Percentiles rank a stretch among this genome's conserved stretches.
Evolutionary conservation across 2,113 vertebrate genomes (phyloP).

Genomic region (Galbula dea): DNA sequence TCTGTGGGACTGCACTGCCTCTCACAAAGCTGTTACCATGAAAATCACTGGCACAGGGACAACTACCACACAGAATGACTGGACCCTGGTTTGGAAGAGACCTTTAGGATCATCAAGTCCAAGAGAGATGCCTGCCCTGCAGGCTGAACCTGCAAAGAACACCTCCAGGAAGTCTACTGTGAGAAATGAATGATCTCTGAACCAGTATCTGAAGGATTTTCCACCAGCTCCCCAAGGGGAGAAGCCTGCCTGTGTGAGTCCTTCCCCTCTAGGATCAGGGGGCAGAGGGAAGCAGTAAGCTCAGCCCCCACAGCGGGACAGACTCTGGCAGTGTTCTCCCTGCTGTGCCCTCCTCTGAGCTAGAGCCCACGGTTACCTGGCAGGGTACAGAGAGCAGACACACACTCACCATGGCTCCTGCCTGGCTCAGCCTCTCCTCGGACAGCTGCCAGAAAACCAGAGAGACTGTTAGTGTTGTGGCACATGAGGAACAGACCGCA

Average conservation of each 20-base stretch:
- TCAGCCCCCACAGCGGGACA: not conserved
- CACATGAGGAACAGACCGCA: not conserved
- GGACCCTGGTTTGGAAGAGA: no score
- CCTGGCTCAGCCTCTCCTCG: not conserved
- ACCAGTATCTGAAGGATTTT: not conserved
- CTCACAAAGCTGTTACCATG: not conserved
- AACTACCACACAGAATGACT: not conserved
- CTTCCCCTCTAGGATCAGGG: not conserved
- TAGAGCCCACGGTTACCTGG: not conserved
- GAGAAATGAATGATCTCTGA: not conserved
- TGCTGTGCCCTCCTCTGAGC: not conserved
- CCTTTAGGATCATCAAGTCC: no score
- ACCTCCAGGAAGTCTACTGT: not conserved
- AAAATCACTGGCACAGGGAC: not conserved
- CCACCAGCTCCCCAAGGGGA: not conserved
- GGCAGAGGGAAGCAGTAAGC: not conserved
- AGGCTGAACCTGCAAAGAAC: not conserved
- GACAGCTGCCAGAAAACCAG: conserved; percentile 18
- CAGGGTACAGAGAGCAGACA: not conserved
- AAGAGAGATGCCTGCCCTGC: not conserved
- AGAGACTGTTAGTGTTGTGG: not conserved
- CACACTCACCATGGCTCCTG: conserved; percentile 34
- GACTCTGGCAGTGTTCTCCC: not conserved
- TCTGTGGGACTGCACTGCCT: not conserved
- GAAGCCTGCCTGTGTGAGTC: not conserved